Evolutionary conservation across 2,797 vertebrate species (phyloP), one percentile per base, ranked within the genome.

Genomic region (Scleropages formosus): DNA sequence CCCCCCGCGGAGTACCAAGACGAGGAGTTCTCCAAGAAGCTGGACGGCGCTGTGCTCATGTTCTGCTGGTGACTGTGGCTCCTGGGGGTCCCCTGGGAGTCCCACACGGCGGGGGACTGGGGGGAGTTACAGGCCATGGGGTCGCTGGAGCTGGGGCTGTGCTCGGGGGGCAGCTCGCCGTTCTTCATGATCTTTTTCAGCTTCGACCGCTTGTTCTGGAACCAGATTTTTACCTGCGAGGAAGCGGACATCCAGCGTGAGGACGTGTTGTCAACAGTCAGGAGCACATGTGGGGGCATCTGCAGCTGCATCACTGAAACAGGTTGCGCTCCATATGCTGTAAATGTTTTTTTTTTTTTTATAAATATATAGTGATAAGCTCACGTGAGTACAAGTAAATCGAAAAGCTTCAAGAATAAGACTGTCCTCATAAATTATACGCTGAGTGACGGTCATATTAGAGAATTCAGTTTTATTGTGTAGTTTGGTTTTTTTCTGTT

Each of bases 111-210:
- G 39, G 98, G 98, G 79, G 98, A 99, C 86, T 98, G 97, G 18
- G 98, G 98, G 24, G 98, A 99, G 84, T 99, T 99, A 90, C 97
- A 99, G 74, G 95, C 97, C 98, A 99, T 98, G 31, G 96, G 97
- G 88, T 99, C 98, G 86, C 98, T 99, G 90, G 97, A 98, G 87
- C 98, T 99, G 78, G 98, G 98, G 75, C 97, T 99, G 93, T 98
- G 96, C 80, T 98, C 97, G 3, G 97, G 96, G 0, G 96, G 96
- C 87, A 98, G 92, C 87, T 99, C 97, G 67, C 98, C 98, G 80
- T 96, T 98, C 87, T 99, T 99, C 94, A 98, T 98, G 68, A 99
- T 98, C 91, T 99, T 99, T 94, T 99, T 99, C 89, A 99, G 94
- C 88, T 99, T 99, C 76, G 97, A 99, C 84, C 98, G 92, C 88